phyloP scores from a whole-genome alignment of 2,113 vertebrate species.

The Nibea coibor region DNA sequence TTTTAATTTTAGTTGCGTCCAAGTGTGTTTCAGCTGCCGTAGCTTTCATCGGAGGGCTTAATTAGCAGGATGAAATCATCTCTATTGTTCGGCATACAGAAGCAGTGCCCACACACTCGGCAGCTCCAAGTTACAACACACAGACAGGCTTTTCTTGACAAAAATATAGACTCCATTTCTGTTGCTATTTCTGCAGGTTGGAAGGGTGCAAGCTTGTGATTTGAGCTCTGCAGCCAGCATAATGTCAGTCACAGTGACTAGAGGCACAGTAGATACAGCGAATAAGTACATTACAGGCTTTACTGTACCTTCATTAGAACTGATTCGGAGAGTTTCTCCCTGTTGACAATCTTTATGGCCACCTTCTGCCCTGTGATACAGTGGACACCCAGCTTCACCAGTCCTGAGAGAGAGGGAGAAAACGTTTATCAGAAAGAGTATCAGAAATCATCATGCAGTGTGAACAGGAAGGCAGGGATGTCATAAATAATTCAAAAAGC shows the following conservation, averaged over 20 bases:
- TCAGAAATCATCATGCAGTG: slow-evolving; percentile 54
- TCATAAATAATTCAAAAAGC: slow-evolving; percentile 70
- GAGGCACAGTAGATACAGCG: background rate
- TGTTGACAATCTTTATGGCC: slow-evolving; percentile 98
- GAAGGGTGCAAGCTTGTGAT: background rate
- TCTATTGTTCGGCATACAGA: slow-evolving; percentile 56
- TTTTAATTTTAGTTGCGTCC: slow-evolving; percentile 6
- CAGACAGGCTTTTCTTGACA: slow-evolving; percentile 51
- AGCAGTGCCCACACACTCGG: slow-evolving; percentile 65
- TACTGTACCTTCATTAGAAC: slow-evolving; percentile 88
- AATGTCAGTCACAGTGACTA: background rate
- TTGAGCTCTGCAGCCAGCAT: background rate
- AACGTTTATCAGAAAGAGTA: slow-evolving; percentile 21
- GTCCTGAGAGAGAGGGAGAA: slow-evolving; percentile 78
- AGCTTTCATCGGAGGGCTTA: slow-evolving; percentile 54
- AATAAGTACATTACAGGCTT: background rate
- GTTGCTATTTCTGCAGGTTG: slow-evolving; percentile 36
- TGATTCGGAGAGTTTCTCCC: slow-evolving; percentile 97
- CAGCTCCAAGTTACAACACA: slow-evolving; percentile 52
- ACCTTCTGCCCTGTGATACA: slow-evolving; percentile 97
- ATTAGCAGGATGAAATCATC: slow-evolving; percentile 64
- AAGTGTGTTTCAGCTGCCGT: slow-evolving; percentile 36
- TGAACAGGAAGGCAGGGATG: slow-evolving; percentile 58
- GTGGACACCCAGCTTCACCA: slow-evolving; percentile 94
- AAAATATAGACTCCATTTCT: slow-evolving; percentile 47